phyloP scores from a whole-genome alignment of 2,888 invertebrate species.

The Drosophila prostipennis region DNA sequence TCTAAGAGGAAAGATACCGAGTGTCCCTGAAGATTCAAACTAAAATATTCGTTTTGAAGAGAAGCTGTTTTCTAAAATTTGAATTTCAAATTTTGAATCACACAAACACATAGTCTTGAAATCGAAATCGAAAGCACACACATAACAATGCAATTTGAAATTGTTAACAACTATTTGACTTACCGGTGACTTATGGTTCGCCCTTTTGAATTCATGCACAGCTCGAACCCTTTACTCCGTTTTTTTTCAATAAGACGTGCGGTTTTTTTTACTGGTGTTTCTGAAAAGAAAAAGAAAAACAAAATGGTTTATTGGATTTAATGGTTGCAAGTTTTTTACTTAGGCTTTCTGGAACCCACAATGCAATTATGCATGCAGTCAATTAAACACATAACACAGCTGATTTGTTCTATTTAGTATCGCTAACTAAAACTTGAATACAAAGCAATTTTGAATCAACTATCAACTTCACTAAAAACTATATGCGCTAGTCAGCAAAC shows the following conservation, averaged over 20 bases:
- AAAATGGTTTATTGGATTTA: constrained; percentile 34
- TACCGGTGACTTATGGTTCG: constrained; percentile 93
- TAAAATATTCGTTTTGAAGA: neutral
- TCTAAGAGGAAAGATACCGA: neutral
- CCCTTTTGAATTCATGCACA: constrained; percentile 96
- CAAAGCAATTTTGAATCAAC: constrained; percentile 18
- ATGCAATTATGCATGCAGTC: neutral
- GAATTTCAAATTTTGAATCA: neutral
- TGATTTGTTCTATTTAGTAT: constrained; percentile 8
- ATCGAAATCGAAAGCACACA: no score
- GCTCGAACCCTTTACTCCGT: constrained; percentile 89
- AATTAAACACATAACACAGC: neutral
- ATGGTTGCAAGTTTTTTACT: neutral
- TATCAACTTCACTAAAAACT: no score
- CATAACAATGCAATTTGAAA: no score
- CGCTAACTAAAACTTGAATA: neutral
- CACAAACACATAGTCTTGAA: neutral
- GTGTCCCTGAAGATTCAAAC: no score
- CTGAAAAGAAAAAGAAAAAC: constrained; percentile 86
- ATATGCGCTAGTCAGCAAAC: no score
- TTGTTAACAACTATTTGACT: constrained; percentile 49
- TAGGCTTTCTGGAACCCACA: neutral
- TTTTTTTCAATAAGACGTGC: constrained; percentile 89
- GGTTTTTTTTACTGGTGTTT: constrained; percentile 97
- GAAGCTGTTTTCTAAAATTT: neutral